A percentile compares a stretch with the other conserved stretches of the same genome.
phyloP scores from a whole-genome alignment of 2,797 vertebrate genomes.

The Pipistrellus pygmaeus region DNA sequence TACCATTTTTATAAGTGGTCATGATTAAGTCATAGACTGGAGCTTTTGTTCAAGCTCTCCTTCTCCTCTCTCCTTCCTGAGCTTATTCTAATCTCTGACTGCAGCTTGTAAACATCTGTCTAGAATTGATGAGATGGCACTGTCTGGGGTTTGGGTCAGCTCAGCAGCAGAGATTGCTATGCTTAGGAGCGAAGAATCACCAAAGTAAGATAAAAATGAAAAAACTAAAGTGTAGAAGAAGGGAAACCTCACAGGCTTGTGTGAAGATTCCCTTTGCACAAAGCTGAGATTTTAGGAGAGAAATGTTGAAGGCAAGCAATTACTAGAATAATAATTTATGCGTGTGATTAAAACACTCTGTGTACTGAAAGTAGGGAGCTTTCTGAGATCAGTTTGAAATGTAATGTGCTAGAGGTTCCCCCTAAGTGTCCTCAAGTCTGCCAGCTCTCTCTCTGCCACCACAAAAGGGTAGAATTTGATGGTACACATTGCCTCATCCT shows the following conservation, averaged over 20 bases:
- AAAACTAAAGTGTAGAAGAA: background rate
- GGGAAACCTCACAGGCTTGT: background rate
- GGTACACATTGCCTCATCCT: background rate
- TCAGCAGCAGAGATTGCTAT: background rate
- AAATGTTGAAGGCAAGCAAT: background rate
- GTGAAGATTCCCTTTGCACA: slow-evolving; percentile 38
- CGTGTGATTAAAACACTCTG: background rate
- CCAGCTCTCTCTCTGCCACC: background rate
- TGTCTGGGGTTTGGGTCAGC: background rate
- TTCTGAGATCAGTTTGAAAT: background rate
- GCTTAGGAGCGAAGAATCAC: background rate
- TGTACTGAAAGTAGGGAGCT: background rate
- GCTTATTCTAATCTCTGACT: slow-evolving; percentile 53
- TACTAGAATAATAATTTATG: background rate
- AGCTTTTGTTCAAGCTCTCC: slow-evolving; percentile 45
- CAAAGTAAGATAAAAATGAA: background rate
- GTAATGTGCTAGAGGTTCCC: background rate
- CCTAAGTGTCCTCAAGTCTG: background rate
- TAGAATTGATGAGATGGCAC: background rate
- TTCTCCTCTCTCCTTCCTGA: background rate
- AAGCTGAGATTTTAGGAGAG: slow-evolving; percentile 20
- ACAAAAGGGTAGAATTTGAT: background rate
- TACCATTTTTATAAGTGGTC: background rate
- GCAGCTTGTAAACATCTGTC: slow-evolving; percentile 59
- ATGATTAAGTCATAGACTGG: background rate